These are phyloP conservation scores for Scolanthus callimorphus DNA, from an alignment of 92 coral and sea anemone genomes.

Conservation along the genomic window DNA sequence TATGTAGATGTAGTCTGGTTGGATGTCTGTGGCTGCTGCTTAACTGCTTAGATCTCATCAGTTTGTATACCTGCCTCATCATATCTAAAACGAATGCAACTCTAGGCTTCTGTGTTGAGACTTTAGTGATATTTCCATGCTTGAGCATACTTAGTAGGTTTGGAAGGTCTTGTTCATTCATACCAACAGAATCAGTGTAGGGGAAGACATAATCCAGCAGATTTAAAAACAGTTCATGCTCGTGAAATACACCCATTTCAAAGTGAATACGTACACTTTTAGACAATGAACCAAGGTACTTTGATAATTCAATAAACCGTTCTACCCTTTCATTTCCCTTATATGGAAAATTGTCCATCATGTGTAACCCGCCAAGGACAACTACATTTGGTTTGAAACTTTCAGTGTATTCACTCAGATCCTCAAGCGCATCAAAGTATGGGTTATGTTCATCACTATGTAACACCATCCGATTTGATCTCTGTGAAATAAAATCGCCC, in stretches of 20 bases:
- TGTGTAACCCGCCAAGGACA: conserved; percentile 82
- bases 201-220: conserved; percentile 78
- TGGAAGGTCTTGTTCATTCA: conserved; percentile 97
- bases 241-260: conserved; percentile 94
- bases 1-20: conserved; percentile 81
- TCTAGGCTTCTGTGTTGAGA: conserved; percentile 83
- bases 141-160: conserved; percentile 66
- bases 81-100: conserved; percentile 82
- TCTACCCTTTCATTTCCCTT: conserved; percentile 52
- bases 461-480: conserved; percentile 79
- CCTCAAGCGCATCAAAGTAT: conserved; percentile 52
- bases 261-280: conserved; percentile 66
- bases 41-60: conserved; percentile 24
- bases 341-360: conserved; percentile 85
- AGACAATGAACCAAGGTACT: conserved; percentile 44
- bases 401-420: conserved; percentile 38
- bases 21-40: conserved; percentile 39
- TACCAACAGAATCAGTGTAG: conserved; percentile 76
- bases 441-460: conserved; percentile 87
- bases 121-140: conserved; percentile 63
- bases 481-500: conserved; percentile 74
- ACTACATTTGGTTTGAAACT: conserved; percentile 22
- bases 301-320: conserved; percentile 51
- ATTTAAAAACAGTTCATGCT: conserved; percentile 67
- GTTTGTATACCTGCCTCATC: conserved; percentile 77